Percentiles rank a stretch among this genome's conserved stretches.
Conservation (phyloP, 2,113 vertebrate species). For the Strix aluco region DNA sequence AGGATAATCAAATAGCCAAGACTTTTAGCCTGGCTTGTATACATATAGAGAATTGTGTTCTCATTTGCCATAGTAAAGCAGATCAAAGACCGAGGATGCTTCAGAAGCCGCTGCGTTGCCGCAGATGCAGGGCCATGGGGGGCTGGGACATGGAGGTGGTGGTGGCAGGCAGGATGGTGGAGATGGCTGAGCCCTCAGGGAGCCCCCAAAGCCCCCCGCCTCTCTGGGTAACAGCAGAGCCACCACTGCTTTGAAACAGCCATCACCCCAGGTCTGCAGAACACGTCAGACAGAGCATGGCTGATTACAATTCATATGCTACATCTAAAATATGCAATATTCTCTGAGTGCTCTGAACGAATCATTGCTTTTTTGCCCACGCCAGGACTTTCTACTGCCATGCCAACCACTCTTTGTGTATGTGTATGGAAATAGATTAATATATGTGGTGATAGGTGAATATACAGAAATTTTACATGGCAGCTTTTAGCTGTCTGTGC, state of each 20-base stretch:
- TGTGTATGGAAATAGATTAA: not conserved
- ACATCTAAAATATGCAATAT: not conserved
- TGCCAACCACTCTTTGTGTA: not conserved
- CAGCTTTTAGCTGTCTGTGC: not conserved
- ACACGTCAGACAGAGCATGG: not conserved
- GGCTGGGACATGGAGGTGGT: rapidly evolving
- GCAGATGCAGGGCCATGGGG: rapidly evolving
- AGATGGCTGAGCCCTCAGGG: not conserved
- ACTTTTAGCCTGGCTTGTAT: not conserved
- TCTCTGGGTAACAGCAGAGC: not conserved
- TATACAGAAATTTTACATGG: not conserved
- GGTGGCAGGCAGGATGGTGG: rapidly evolving
- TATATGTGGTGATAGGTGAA: not conserved
- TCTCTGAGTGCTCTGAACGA: not conserved
- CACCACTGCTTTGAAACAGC: rapidly evolving
- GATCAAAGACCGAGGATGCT: not conserved
- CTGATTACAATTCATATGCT: not conserved
- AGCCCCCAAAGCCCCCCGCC: rapidly evolving
- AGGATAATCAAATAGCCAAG: not conserved
- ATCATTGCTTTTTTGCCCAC: not conserved
- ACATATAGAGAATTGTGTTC: not conserved
- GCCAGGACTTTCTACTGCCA: not conserved
- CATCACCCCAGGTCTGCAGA: not conserved
- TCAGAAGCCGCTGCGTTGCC: rapidly evolving
- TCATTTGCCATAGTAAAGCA: not conserved